A percentile compares a stretch with the other conserved stretches of the same genome.
Evolutionary conservation across 1,140 invertebrate species (phyloP).

Genomic region (honey bee (Apis mellifera)): DNA sequence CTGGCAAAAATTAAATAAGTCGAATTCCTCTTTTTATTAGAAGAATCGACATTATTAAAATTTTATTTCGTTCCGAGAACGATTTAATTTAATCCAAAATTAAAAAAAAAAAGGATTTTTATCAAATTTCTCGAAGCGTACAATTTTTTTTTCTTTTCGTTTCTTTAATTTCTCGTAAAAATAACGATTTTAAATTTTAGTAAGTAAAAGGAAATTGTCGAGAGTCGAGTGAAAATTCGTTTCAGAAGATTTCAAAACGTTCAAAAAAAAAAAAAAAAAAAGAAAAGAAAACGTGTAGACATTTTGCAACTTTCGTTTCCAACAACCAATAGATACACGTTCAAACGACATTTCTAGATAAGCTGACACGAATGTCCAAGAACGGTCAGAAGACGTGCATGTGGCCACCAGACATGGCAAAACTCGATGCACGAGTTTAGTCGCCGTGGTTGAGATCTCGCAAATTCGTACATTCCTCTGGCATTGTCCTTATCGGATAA

Average conservation of each 20-base stretch:
- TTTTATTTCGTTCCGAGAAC: no score
- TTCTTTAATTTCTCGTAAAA: no score
- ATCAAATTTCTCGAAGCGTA: no score
- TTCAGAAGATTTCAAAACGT: neutral
- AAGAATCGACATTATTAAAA: no score
- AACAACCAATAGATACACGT: neutral
- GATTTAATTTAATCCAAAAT: no score
- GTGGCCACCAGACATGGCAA: constrained; percentile 56
- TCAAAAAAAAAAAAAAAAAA: neutral
- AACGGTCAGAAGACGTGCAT: constrained; percentile 45
- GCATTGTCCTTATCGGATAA: constrained; percentile 43
- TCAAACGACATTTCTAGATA: neutral
- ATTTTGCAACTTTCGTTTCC: neutral
- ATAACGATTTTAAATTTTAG: no score
- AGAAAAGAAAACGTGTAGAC: neutral
- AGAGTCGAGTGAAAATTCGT: no score
- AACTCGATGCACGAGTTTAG: constrained; percentile 14
- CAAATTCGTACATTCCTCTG: constrained; percentile 16
- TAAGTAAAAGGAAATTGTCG: no score
- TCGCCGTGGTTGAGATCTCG: neutral
- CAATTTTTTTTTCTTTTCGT: no score
- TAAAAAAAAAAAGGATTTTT: no score
- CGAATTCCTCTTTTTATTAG: no score
- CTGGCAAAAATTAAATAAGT: neutral
- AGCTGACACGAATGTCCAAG: neutral